Evolutionary conservation across 2,797 vertebrate genomes (phyloP), one percentile per base, ranked within the genome.

Genomic region (Novumbra hubbsi): DNA sequence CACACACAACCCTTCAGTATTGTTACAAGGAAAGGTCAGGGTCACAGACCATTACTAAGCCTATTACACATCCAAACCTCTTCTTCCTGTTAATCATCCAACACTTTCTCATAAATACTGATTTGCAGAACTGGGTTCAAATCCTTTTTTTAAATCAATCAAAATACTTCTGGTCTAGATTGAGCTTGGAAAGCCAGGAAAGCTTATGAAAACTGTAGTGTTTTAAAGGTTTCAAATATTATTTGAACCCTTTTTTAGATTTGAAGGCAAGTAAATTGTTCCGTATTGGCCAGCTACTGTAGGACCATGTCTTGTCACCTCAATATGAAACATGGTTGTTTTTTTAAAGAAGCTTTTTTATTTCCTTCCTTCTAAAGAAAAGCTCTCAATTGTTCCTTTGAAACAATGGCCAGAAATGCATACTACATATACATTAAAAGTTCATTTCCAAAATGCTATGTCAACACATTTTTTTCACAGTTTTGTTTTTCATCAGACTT

Each of bases 21-120:
- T 95, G 95, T 96, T 95, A 95, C 95, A 95, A 94, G 94, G 94
- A 96, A 96, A 95, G 94, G 94, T 93, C 92, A 94, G 90, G 93
- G 94, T 94, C 92, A 93, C 92, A 92, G 92, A 94, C 94, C 92
- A 93, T 57, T 90, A 90, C 94, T 94, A 92, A 95, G 93, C 93
- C 94, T 94, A 92, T 90, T 91, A 89, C 89, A 90, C 86, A 83
- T 80, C 75, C 21, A 69, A 80, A 73, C 83, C 72, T 78, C 85
- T 80, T 80, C 86, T 88, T 90, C 87, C 85, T 83, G 86, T 86
- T 91, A 88, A 89, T 87, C 88, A 82, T 45, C 8, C 3, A 45
- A 79, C 83, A 87, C 88, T 86, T 87, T 90, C 89, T 84, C 83
- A 84, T 88, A 88, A 88, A 86, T 89, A 30, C n/a, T 17, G 15